These are phyloP conservation scores for Talpa occidentalis DNA, from an alignment of 2,113 vertebrate genomes.

Conservation along the genomic window DNA sequence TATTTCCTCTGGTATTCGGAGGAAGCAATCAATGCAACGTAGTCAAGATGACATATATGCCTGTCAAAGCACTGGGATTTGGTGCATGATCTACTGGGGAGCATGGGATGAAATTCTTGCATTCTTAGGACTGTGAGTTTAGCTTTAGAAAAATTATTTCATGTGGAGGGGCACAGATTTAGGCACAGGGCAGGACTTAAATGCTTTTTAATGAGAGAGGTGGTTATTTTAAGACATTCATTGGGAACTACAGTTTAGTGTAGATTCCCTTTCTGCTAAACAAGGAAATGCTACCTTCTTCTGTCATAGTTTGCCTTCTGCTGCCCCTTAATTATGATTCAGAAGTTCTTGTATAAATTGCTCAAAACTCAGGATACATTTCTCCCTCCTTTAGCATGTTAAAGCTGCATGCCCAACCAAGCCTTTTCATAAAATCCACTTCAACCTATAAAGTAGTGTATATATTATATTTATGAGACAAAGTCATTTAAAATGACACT, in stretches of 20 bases:
- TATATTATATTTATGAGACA: constrained; percentile 53
- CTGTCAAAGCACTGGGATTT: constrained; percentile 31
- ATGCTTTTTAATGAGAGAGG: constrained; percentile 24
- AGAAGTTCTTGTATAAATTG: constrained; percentile 55
- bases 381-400: neutral
- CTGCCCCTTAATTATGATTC: neutral
- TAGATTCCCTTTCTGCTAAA: constrained; percentile 56
- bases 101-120: constrained; percentile 11
- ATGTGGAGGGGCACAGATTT: neutral
- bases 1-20: constrained; percentile 7
- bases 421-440: constrained; percentile 37
- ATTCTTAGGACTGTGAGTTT: constrained; percentile 36
- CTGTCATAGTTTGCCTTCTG: constrained; percentile 28
- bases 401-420: neutral
- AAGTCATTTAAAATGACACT: constrained; percentile 43
- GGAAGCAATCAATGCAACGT: neutral
- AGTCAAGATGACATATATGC: neutral
- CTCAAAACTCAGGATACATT: constrained; percentile 49
- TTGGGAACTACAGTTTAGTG: constrained; percentile 38
- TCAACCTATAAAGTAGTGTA: constrained; percentile 43
- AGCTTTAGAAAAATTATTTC: constrained; percentile 60
- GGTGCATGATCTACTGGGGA: constrained; percentile 32
- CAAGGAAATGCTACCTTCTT: neutral
- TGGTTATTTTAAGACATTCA: constrained; percentile 8
- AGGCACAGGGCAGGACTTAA: constrained; percentile 18